Percentiles rank a stretch among this genome's conserved stretches.
phyloP scores from a whole-genome alignment of 2,113 vertebrate genomes.

The Hyaena hyaena region DNA sequence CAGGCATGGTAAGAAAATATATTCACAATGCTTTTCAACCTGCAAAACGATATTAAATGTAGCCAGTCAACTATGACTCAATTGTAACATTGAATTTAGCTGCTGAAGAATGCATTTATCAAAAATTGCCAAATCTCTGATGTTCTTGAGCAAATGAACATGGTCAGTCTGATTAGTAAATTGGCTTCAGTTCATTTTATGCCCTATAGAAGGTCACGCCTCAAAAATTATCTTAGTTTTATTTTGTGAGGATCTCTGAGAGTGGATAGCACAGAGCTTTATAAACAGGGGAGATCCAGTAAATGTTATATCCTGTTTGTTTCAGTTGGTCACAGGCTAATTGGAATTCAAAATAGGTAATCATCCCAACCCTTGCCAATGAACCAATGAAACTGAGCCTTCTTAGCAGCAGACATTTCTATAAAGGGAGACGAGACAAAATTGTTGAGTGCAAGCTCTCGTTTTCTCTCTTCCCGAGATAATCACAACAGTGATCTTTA shows the following conservation, averaged over 20 bases:
- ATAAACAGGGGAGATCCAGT: neutral
- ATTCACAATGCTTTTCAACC: neutral
- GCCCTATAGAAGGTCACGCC: neutral
- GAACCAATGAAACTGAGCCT: neutral
- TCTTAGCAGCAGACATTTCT: neutral
- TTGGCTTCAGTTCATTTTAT: neutral
- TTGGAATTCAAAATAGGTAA: neutral
- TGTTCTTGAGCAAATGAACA: neutral
- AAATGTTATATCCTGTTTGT: neutral
- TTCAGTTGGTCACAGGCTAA: neutral
- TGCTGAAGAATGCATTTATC: neutral
- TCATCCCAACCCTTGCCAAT: neutral
- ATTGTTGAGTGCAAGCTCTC: neutral
- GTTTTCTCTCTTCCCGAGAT: neutral
- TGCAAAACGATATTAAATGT: neutral
- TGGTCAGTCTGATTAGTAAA: neutral
- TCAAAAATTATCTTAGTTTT: neutral
- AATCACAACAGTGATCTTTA: neutral
- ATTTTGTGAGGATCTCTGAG: neutral
- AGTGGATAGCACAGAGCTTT: neutral
- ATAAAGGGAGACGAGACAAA: neutral
- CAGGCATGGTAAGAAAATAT: neutral
- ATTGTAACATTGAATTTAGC: neutral
- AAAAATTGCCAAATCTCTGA: neutral
- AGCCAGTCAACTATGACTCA: neutral